Evolutionary conservation across 2,797 vertebrate species (phyloP).

Genomic region (Spinibarbus caldwelli): DNA sequence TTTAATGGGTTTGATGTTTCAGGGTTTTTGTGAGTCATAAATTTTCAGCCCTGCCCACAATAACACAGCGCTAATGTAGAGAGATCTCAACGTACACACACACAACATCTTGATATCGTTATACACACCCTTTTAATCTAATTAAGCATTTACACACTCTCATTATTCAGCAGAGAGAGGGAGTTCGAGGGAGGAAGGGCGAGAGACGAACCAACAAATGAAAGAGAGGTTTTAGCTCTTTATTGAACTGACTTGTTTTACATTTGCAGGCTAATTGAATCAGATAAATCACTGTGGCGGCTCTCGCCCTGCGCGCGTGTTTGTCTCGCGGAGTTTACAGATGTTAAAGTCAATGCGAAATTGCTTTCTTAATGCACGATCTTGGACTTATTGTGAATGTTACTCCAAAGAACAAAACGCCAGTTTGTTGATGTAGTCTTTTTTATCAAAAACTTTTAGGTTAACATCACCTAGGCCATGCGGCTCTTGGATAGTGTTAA

Average conservation of each 20-base stretch:
- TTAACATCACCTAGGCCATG: background rate
- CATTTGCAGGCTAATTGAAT: conserved; percentile 94
- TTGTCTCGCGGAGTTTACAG: conserved; percentile 1
- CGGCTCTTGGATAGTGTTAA: background rate
- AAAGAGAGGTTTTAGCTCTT: conserved; percentile 76
- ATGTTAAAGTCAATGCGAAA: conserved; percentile 9
- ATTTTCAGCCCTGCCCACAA: conserved; percentile 51
- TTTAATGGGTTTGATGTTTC: conserved; percentile 54
- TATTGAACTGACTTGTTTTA: conserved; percentile 88
- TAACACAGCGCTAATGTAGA: conserved; percentile 45
- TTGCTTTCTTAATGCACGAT: background rate
- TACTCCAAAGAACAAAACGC: background rate
- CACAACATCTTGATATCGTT: conserved; percentile 78
- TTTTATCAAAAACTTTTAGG: background rate
- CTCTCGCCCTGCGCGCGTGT: conserved; percentile 23
- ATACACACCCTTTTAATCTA: conserved; percentile 94
- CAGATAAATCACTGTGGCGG: conserved; percentile 82
- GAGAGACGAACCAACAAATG: conserved; percentile 67
- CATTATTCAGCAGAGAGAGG: conserved; percentile 87
- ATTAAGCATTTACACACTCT: conserved; percentile 90
- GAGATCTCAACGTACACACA: conserved; percentile 32
- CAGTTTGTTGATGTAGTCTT: background rate
- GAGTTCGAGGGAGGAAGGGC: conserved; percentile 62
- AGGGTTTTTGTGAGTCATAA: conserved; percentile 58
- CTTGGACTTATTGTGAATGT: background rate